Evolutionary conservation across 2,888 invertebrate genomes (phyloP), one percentile per base, ranked within the genome.

Genomic region (Sarcophaga carnaria): DNA sequence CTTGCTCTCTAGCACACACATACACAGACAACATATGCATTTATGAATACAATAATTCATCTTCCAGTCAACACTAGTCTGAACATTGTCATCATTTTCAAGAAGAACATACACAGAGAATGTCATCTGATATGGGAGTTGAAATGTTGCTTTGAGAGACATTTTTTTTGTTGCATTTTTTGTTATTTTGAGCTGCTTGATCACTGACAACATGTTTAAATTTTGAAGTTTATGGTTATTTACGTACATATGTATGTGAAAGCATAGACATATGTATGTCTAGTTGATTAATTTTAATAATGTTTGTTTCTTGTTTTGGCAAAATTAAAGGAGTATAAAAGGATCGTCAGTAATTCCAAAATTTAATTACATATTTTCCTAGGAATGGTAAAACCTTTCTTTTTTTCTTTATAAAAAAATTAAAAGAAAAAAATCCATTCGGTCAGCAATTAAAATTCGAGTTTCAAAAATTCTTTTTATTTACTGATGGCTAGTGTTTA

Each of bases 31-130:
- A 60, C 64, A 25, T 54, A 59, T 54, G 54, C 54, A 54, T 14
- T 2, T 54, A 17, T 4, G 17, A 54, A 17, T 37, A 37, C 17
- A 54, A 67, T 45, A 11, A 74, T 69, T 74, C 62, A 63, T 45
- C 37, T 78, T 25, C 79, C 79, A 79, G 79, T 84, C 83, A 84
- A 60, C 79, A 80, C 63, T 70, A 64, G 74, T 60, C 59, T 80
- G 8, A 64, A 20, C 20, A 70, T 70, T 80, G 75, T 84, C 83
- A 80, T 79, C 70, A 70, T 20, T 17, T 37, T 10, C 37, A 37
- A 10, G 2, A 37, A 37, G 2, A 10, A 37, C 37, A 37, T 37
- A 27, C 25, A 17, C 25, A 47, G 6, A 20, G 45, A 20, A 60
- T 77, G 59, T 60, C 37, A 54, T 27, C 12, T 14, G 69, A 54